Evolutionary conservation across 2,113 vertebrate species (phyloP), one percentile per base, ranked within the genome.

Genomic region (Varanus komodoensis): DNA sequence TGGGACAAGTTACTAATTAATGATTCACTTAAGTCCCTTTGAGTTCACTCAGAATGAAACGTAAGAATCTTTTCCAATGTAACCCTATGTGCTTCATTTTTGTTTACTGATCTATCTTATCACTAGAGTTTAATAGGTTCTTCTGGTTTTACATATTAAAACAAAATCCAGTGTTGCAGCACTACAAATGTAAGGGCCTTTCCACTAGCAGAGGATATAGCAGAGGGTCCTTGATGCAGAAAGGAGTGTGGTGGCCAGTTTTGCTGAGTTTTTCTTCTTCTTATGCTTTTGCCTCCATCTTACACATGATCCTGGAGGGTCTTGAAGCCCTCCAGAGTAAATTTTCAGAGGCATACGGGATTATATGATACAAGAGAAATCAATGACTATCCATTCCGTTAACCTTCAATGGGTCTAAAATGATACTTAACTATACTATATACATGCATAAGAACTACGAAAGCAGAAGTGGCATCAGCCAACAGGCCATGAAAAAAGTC

Each of bases 381-480:
- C 19, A 64, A 19, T 64, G 61, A 64, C 15, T 15, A 64, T 19
- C 61, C 61, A 64, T 44, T 23, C 67, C 64, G 69, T 67, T 81
- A 87, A 23, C 78, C 86, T 29, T 1, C 14, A 77, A 1, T 68
- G 79, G 64, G 57, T 50, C 64, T 57, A 14, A 84, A 73, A 44
- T 21, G 85, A 50, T 87, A 91, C 90, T 88, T 88, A 81, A 21
- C 23, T 50, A 74, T 67, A 80, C 11, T 68, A 54, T 44, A 6
- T 61, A 91, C 88, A 9, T 6, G 3, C 27, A n/a, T 29, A 6
- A 68, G 81, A 84, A 91, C 83, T 3, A 90, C 89, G 38, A 89
- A 44, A 32, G 85, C 15, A 84, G 64, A 93, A 91, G 67, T 9
- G 83, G 48, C 3, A 89, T 19, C 21, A 86, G 8, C 14, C 91